Conservation (phyloP, 2,797 vertebrate genomes). For the Syndactyla subalaris region DNA sequence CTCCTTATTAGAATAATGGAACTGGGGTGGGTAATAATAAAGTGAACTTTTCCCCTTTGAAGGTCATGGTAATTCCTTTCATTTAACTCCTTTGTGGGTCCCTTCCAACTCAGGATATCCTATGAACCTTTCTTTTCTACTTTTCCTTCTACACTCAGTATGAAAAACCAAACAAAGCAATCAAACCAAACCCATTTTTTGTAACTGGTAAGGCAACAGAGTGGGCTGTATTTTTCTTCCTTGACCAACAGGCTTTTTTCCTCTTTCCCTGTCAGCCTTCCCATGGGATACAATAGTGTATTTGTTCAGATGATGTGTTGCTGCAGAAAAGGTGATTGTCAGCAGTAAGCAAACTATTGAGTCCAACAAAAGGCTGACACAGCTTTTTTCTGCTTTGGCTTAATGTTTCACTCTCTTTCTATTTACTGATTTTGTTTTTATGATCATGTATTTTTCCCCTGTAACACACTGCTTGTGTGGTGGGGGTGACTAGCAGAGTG, state of each 20-base stretch:
- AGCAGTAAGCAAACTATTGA: background rate
- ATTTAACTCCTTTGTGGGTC: background rate
- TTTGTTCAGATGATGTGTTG: slow-evolving; percentile 6
- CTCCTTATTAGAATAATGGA: background rate
- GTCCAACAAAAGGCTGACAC: slow-evolving; percentile 16
- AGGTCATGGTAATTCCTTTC: background rate
- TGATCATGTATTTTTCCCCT: background rate
- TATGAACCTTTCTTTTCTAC: background rate
- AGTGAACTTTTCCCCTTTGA: background rate
- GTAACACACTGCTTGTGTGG: background rate
- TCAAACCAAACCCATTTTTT: background rate
- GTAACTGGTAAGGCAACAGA: background rate
- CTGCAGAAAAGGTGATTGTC: slow-evolving; percentile 28
- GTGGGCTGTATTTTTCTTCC: background rate
- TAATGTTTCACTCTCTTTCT: slow-evolving; percentile 6
- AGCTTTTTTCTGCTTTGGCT: background rate
- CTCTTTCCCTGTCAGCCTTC: background rate
- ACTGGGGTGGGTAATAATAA: background rate
- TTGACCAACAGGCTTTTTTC: background rate
- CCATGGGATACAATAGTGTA: background rate
- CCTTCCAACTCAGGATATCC: background rate
- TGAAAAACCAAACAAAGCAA: background rate
- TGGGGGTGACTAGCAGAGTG: background rate
- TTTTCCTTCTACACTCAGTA: background rate
- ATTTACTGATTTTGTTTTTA: slow-evolving; percentile 21